Evolutionary conservation across 2,888 invertebrate species (phyloP), one percentile per base, ranked within the genome.

Genomic region (Calliphora vomitoria): DNA sequence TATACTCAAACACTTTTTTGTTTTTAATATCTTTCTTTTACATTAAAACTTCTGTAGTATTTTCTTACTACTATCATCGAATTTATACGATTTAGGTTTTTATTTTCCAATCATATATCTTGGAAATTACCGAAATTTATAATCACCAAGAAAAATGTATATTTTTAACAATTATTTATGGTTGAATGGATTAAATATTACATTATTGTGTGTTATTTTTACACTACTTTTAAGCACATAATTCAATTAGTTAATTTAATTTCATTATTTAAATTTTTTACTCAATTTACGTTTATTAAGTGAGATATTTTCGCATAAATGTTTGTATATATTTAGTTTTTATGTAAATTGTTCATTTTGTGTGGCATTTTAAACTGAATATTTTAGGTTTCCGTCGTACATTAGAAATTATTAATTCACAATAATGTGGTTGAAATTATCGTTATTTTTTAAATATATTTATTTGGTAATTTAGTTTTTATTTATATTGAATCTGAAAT

Each of bases 231-330:
- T 69, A 38, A 10, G 18, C 69, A 60, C 53, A 53, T 58, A 82
- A 76, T 60, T 82, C 50, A 82, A 82, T 76, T 76, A 82, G 76
- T 71, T 69, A 76, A 69, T 82, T 82, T 31, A 82, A 25, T 62
- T 76, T 75, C 44, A 75, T 68, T 75, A 66, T 75, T 75, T 68
- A 44, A 60, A 15, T 62, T 25, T 71, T 31, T 68, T 62, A 20
- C 50, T 53, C 53, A 81, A 74, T 81, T 81, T 72, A 55, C 20
- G 13, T 60, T 60, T 62, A n/a, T 79, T 53, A 64, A 47, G 31
- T 60, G 35, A 68, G 8, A 66, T 55, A 44, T 55, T 68, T 83
- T 78, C 64, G n/a, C 64, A 68, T 41, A 18, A 15, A 44, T 60
- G 8, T 5, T 20, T 15, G 20, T 50, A 53, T 64, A 15, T 78